A percentile compares a stretch with the other conserved stretches of the same genome.
phyloP scores from a whole-genome alignment of 2,113 vertebrate genomes.

The Polyodon spathula region DNA sequence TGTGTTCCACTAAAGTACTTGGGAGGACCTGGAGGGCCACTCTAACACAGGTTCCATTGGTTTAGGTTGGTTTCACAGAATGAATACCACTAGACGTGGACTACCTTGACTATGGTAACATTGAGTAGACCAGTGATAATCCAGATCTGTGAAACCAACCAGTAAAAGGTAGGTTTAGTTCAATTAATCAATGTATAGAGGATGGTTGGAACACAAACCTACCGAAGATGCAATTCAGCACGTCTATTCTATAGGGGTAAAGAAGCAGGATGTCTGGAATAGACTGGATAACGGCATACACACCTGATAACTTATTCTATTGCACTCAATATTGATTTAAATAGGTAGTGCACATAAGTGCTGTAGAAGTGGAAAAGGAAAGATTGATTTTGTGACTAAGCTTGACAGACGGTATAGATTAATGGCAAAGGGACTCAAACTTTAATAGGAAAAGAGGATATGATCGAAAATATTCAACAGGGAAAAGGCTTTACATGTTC shows the following conservation, averaged over 20 bases:
- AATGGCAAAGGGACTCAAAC: conserved; percentile 20
- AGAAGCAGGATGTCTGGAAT: conserved; percentile 1
- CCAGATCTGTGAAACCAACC: too few relatives aligned
- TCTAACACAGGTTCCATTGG: too few relatives aligned
- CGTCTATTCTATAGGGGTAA: conserved; percentile 6
- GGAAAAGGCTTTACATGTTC: conserved; percentile 9
- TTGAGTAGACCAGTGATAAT: too few relatives aligned
- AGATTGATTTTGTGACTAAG: conserved; percentile 41
- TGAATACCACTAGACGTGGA: too few relatives aligned
- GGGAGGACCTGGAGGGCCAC: too few relatives aligned
- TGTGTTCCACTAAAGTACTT: too few relatives aligned
- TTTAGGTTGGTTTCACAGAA: too few relatives aligned
- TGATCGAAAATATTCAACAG: conserved; percentile 14
- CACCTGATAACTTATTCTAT: conserved; percentile 27
- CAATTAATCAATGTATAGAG: too few relatives aligned
- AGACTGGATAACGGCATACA: conserved; percentile 10
- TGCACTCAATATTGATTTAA: conserved; percentile 32
- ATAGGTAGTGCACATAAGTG: conserved; percentile 19
- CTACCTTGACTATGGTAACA: too few relatives aligned
- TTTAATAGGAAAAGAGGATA: conserved; percentile 9
- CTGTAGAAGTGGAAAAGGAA: conserved; percentile 30
- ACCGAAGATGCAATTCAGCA: not conserved
- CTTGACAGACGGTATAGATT: conserved; percentile 35
- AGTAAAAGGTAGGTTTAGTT: too few relatives aligned
- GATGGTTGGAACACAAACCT: not conserved